Evolutionary conservation across 2,888 invertebrate genomes (phyloP), one percentile per base, ranked within the genome.

Genomic region (Podabrus alpinus): DNA sequence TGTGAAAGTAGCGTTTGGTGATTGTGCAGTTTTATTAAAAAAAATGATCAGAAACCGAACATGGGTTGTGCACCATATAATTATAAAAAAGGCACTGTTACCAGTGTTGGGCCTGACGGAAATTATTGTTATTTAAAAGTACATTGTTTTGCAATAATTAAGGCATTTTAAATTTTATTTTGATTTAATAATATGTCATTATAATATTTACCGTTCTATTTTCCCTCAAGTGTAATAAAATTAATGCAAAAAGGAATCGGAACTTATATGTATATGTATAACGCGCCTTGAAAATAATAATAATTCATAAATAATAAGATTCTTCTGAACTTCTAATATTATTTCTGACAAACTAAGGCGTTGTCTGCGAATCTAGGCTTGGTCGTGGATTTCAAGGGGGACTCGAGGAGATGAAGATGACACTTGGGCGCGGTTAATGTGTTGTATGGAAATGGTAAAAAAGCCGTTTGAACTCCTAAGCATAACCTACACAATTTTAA

Each of bases 361-460:
- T 72, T 76, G 72, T 75, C 76, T 68, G 72, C 72, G 69, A 69
- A 71, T 72, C 69, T 16, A 60, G 75, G 75, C 75, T 75, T 73
- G 75, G 70, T 67, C 67, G 62, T 68, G 66, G 17, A 64, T 64
- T 64, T 67, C 64, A 67, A 72, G 74, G 66, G 71, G 71, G 76
- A 69, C 59, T 66, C 59, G 71, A 73, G 74, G 75, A 75, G 77
- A 74, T 71, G 78, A 78, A 81, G 81, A 81, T 81, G 81, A 80
- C 81, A 81, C 81, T 81, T 77, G 76, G 81, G 81, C 79, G 81
- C 81, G 81, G 81, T 81, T 80, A 72, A 73, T 76, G 79, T 78
- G 79, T 79, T 78, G 78, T 79, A 79, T 81, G 80, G 79, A 77
- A 77, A 74, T 77, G 74, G 68, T 45, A 45, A 76, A 74, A 68